Conservation (phyloP, 2,113 vertebrate genomes). For the Dunckerocampus dactyliophorus region DNA sequence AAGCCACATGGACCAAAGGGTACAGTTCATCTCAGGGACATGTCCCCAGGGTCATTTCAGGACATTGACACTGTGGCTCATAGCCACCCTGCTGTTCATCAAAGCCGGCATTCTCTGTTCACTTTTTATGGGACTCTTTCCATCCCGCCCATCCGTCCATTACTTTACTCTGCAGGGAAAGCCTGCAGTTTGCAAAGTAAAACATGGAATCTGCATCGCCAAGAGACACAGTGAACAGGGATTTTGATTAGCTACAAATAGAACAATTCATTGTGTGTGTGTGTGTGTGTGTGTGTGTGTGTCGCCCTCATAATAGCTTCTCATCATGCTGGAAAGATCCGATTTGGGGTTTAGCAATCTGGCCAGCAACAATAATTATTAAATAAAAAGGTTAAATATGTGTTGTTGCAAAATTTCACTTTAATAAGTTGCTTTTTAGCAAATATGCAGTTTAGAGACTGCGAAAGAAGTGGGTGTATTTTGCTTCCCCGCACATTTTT, state of each 20-base stretch:
- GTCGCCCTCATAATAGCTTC: not conserved
- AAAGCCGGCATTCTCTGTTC: not conserved
- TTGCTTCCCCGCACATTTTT: too few species aligned
- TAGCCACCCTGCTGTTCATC: slow-evolving; percentile 12
- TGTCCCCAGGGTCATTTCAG: slow-evolving; percentile 13
- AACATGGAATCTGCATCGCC: not conserved
- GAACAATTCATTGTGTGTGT: slow-evolving; percentile 21
- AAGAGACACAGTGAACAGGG: slow-evolving; percentile 2
- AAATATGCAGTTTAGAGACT: too few species aligned
- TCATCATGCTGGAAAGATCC: not conserved
- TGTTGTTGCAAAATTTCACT: not conserved
- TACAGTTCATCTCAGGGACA: slow-evolving; percentile 22
- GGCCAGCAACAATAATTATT: not conserved
- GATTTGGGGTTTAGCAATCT: not conserved
- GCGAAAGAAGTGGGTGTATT: too few species aligned
- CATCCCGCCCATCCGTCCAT: not conserved
- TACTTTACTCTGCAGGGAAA: not conserved
- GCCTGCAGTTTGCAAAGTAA: not conserved
- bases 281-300: slow-evolving; percentile 6
- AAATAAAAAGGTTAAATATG: not conserved
- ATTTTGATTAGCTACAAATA: slow-evolving; percentile 29
- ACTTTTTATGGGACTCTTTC: not conserved
- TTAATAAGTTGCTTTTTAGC: not conserved
- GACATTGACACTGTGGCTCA: slow-evolving; percentile 17
- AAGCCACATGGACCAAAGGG: not conserved